phyloP scores from a whole-genome alignment of 2,888 invertebrate species.

The Drosophila yooni region DNA sequence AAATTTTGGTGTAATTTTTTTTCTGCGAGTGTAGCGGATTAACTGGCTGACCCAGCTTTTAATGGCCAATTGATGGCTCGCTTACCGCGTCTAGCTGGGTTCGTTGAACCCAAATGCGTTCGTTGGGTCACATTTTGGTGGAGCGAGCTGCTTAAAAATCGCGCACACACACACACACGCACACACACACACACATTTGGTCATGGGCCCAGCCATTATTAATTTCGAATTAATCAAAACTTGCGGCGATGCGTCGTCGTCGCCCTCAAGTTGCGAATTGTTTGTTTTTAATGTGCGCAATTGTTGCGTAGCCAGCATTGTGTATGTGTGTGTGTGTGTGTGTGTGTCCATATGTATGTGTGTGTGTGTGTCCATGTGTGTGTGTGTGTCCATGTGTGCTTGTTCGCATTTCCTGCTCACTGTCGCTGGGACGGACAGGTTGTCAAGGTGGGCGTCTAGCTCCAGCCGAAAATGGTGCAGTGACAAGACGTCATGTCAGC shows the following conservation, averaged over 20 bases:
- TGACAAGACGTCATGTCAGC: slow-evolving; percentile 57
- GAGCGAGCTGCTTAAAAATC: slow-evolving; percentile 26
- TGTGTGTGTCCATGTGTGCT: not conserved
- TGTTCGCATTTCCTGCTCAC: slow-evolving; percentile 46
- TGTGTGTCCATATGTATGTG: not conserved
- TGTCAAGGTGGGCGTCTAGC: slow-evolving; percentile 52
- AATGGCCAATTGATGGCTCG: slow-evolving; percentile 65
- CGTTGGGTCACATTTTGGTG: slow-evolving; percentile 20
- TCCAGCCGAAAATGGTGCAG: slow-evolving; percentile 62
- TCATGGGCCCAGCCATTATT: slow-evolving; percentile 65
- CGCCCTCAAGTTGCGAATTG: slow-evolving; percentile 33
- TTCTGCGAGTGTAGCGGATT: not conserved
- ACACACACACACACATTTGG: slow-evolving; percentile 36
- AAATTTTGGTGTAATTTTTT: not conserved
- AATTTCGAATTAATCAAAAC: slow-evolving; percentile 75
- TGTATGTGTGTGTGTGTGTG: not conserved
- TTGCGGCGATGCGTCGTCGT: slow-evolving; percentile 38
- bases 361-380: not conserved
- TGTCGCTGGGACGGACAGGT: slow-evolving; percentile 12
- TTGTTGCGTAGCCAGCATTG: slow-evolving; percentile 9
- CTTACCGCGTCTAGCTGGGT: slow-evolving; percentile 34
- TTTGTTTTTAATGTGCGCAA: slow-evolving; percentile 19
- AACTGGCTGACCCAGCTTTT: slow-evolving; percentile 20
- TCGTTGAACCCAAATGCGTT: slow-evolving; percentile 52
- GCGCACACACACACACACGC: slow-evolving; percentile 10